Evolutionary conservation across 1,140 invertebrate genomes (phyloP), one percentile per base, ranked within the genome.

Genomic region (Sycophila sp.): DNA sequence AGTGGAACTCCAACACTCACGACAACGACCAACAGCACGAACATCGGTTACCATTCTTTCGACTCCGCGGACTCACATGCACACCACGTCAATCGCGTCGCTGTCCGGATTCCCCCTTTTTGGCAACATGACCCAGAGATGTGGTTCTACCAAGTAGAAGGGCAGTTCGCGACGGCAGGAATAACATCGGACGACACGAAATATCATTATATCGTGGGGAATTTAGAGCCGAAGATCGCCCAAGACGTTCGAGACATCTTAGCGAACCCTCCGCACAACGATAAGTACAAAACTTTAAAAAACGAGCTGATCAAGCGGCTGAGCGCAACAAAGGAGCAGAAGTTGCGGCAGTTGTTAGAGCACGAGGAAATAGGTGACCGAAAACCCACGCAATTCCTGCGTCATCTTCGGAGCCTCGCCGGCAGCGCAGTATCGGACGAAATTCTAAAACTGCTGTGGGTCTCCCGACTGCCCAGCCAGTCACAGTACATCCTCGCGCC

Each of bases 321-420:
- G 24, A 5, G 2, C 24, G 47, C 22, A 24, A 3, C 17, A 51
- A 45, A 82, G 0, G 78, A 81, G 0, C 72, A 68, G 4, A 71
- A 76, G 8, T 73, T 73, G 1, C 58, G 73, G 34, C 69, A 68
- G 19, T 59, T 82, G 0, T 59, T 82, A 0, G 75, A 76, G 38
- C 72, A 73, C 11, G 78, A 81, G 47, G 76, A 79, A 55, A 65
- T 83, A 0, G 78, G 73, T 30, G 75, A 76, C 24, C 38, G 78
- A 2, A 82, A 79, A 42, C 78, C 78, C 17, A 78, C 78, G 17
- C 77, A 79, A 40, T 77, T 79, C 34, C 71, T 80, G 4, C 66
- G 73, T 3, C 62, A 79, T 49, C 40, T 79, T 13, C 36, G 67
- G n/a, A 51, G 64, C 7, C 68, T 78, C 2, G 73, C 72, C 0